Evolutionary conservation across 2,113 vertebrate species (phyloP), one percentile per base, ranked within the genome.

Genomic region (Cinclus mexicanus): DNA sequence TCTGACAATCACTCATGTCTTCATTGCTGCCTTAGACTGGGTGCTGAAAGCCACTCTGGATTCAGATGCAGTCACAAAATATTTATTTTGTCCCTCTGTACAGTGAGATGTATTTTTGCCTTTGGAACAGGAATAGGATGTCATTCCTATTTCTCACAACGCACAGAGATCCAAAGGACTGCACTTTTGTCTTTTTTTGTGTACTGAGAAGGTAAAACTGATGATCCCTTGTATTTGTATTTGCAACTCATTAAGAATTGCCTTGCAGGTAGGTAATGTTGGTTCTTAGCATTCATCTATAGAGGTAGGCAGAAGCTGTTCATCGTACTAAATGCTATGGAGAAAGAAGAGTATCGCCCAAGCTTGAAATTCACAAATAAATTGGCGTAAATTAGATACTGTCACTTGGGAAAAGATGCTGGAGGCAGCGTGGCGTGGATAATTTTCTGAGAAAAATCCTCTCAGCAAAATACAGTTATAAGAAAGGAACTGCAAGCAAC

Each of bases 61-160:
- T 76, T 91, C 70, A 89, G 61, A n/a, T 69, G 28, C 39, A 49
- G 50, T 59, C 44, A 60, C 41, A 79, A 47, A 87, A 50, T 67
- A 89, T 10, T 61, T 93, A 0, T 52, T 84, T 78, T 75, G 37
- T 53, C 12, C 49, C 50, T 78, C 49, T 6, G 5, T 52, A 39
- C 11, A 12, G 5, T 0, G 0, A 39, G 67, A 47, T 89, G 35
- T 33, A 35, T 6, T 76, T 78, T 79, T 53, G 39, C 75, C 19
- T 74, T 63, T 83, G 67, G 42, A 72, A 37, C 29, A 61, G 46
- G 69, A 46, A 15, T 44, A 44, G 47, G 60, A 84, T 22, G 3
- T 94, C 92, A 46, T 89, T 96, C 67, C 53, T 88, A 6, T 65
- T 94, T 71, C 82, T 88, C 7, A 19, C 67, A 81, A 57, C 56